Base-by-base conservation (phyloP, 2,797 vertebrate species). In the Acipenser ruthenus region DNA sequence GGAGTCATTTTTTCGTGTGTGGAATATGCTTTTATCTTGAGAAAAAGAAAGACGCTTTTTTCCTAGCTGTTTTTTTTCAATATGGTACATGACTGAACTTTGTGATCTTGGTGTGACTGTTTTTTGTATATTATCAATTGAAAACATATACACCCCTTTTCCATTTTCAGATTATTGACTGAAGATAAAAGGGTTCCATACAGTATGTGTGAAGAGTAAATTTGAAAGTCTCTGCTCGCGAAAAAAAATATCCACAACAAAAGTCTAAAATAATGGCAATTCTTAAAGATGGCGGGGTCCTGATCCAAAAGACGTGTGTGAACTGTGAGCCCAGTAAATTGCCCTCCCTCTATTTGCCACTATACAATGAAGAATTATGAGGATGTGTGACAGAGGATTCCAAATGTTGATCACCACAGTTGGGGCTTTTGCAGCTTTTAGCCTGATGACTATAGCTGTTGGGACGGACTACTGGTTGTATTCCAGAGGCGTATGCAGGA, bases 391-490 rank as follows among this genome's bases (percentile, higher is more conserved):
- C 88, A 86, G 94, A 85, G 95, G 95, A 80, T 84, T 95, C 86
- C 96, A 98, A 93, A 97, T 97, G 94, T 88, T 98, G 79, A 89
- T 98, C 84, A 97, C 96, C 80, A 98, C 95, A 70, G 94, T 97
- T 87, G 95, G 96, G 83, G 96, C 96, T 79, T 97, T 98, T 78
- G 94, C 95, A 80, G 95, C 96, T 79, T 98, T 97, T 90, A 97
- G 95, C 86, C 91, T 97, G 79, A 98, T 98, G 96, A 98, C 95
- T 86, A 97, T 98, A 83, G 96, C 96, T 58, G 96, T 98, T 79
- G 96, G 96, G 60, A 98, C 96, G 49, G 96, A 98, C 91, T 98
- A 97, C 89, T 98, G 96, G 96, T 91, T 98, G 78, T 98, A 98
- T 87, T 98, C 96, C 72, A 89, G 95, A 82, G 96, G 95, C 69